Evolutionary conservation across 30 jellyfish, hydroid and myxozoan species (phyloP).

Genomic region (Cassiopea andromeda): DNA sequence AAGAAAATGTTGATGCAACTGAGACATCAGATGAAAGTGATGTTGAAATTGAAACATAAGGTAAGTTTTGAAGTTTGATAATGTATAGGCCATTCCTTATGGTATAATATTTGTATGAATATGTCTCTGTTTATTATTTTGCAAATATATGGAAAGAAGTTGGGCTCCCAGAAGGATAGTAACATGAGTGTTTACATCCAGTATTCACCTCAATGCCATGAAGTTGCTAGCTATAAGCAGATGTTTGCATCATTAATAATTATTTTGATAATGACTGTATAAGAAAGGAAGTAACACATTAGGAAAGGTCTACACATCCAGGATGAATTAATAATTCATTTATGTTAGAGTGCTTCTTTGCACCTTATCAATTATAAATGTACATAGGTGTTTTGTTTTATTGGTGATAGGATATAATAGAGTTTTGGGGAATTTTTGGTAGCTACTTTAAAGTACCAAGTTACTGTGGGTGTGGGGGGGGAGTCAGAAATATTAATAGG

Average conservation of each 20-base stretch:
- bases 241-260: not conserved
- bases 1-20: constrained; percentile 43
- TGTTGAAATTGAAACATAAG: constrained; percentile 78
- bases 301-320: not conserved
- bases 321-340: not conserved
- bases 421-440: not conserved
- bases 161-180: no score
- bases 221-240: no score
- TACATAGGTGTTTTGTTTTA: not conserved
- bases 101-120: no score
- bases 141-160: no score
- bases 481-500: no score
- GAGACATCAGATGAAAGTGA: constrained; percentile 86
- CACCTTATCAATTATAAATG: not conserved
- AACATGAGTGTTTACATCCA: no score
- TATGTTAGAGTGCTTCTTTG: not conserved
- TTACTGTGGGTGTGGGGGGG: no score
- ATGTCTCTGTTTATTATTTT: no score
- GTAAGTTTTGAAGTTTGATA: constrained; percentile 4
- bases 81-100: no score
- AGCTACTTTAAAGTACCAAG: no score
- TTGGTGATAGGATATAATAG: not conserved
- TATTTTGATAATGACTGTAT: not conserved
- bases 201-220: no score
- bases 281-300: not conserved